A percentile compares a stretch with the other conserved stretches of the same genome.
phyloP scores from a whole-genome alignment of 2,113 vertebrate genomes.

The Neomonachus schauinslandi region DNA sequence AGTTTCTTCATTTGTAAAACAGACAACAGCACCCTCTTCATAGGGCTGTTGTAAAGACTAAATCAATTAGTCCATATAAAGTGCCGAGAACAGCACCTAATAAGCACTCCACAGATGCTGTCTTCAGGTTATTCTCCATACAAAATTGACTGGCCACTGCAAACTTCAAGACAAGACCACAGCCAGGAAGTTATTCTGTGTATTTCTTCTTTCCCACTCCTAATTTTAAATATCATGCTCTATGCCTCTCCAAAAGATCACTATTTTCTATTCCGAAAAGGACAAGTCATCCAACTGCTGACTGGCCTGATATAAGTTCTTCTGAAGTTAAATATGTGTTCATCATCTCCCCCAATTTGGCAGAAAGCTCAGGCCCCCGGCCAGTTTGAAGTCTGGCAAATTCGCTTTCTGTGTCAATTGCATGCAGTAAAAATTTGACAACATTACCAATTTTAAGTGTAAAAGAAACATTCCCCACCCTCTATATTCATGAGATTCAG shows the following conservation, averaged over 20 bases:
- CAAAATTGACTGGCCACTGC: background rate
- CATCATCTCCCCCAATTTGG: background rate
- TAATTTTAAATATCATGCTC: background rate
- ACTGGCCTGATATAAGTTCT: background rate
- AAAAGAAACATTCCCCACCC: background rate
- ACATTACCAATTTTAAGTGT: background rate
- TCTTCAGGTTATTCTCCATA: background rate
- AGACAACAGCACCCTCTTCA: background rate
- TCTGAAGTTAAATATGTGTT: slow-evolving; percentile 42
- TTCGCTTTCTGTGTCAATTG: background rate
- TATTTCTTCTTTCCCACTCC: background rate
- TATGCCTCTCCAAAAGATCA: background rate
- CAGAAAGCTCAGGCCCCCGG: background rate
- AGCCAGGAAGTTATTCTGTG: background rate
- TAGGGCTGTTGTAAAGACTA: background rate
- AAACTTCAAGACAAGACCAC: background rate
- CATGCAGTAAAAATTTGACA: background rate
- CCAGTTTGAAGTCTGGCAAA: background rate
- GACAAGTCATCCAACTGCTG: background rate
- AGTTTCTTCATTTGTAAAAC: background rate
- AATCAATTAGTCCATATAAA: background rate
- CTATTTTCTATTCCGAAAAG: background rate
- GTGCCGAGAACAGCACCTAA: background rate
- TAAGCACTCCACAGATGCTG: background rate
- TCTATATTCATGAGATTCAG: background rate